A percentile compares a stretch with the other conserved stretches of the same genome.
Evolutionary conservation across 2,888 invertebrate species (phyloP).

Genomic region (Mythimna vitellina): DNA sequence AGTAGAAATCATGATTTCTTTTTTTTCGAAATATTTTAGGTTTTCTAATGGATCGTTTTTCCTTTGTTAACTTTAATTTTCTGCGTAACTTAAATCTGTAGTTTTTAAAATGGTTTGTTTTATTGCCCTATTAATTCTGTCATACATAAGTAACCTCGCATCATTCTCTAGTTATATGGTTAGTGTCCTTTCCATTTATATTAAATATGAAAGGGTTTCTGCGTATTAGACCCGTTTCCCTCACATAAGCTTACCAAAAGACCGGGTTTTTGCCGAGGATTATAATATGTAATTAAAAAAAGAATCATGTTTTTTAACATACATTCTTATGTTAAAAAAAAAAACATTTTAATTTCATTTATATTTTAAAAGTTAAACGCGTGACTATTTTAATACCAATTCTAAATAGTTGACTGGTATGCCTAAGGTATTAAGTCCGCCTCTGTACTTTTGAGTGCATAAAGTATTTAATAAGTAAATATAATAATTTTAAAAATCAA

Average conservation of each 20-base stretch:
- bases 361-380: background rate
- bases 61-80: background rate
- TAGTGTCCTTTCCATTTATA: constrained; percentile 31
- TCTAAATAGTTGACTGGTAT: background rate
- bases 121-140: background rate
- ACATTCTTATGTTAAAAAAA: background rate
- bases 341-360: background rate
- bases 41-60: background rate
- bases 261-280: constrained; percentile 34
- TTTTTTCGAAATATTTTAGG: background rate
- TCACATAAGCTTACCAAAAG: constrained; percentile 42
- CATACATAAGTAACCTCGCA: background rate
- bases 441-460: too few species aligned
- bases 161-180: constrained; percentile 1
- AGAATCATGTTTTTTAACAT: constrained; percentile 21
- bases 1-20: background rate
- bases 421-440: too few species aligned
- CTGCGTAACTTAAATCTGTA: background rate
- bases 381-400: background rate
- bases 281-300: constrained; percentile 36
- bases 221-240: constrained; percentile 21
- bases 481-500: too few species aligned
- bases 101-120: background rate
- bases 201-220: constrained; percentile 45
- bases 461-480: too few species aligned